Evolutionary conservation across 2,797 vertebrate genomes (phyloP).

Genomic region (Dromococcyx pavoninus): DNA sequence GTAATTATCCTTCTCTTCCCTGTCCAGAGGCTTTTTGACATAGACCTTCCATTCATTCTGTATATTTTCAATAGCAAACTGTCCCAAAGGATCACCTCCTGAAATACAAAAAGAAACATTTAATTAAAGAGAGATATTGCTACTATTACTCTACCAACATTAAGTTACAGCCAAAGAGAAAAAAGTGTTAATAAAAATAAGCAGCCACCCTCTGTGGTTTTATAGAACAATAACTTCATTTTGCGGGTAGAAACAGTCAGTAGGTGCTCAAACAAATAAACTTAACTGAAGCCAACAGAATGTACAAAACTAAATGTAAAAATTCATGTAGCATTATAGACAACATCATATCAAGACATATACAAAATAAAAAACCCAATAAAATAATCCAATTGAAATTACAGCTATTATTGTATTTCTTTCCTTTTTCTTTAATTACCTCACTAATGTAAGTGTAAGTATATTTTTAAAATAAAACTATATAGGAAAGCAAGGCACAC

Average conservation of each 20-base stretch:
- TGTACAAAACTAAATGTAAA: background rate
- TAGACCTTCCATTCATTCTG: conserved; percentile 98
- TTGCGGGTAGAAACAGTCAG: background rate
- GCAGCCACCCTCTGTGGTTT: background rate
- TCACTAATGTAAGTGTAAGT: background rate
- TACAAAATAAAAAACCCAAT: background rate
- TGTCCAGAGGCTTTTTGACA: conserved; percentile 92
- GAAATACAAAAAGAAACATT: conserved; percentile 41
- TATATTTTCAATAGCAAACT: conserved; percentile 92
- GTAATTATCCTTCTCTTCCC: conserved; percentile 94
- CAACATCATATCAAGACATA: background rate
- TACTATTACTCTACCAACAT: background rate
- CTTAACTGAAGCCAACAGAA: background rate
- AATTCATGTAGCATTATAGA: background rate
- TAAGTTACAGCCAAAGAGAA: background rate
- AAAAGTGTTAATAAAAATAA: background rate
- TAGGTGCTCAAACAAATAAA: background rate
- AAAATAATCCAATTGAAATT: background rate
- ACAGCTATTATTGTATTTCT: background rate
- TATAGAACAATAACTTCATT: background rate
- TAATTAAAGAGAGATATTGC: background rate
- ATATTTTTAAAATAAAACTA: background rate
- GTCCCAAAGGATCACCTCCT: conserved; percentile 95
- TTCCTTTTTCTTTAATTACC: background rate
- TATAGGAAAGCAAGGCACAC: background rate